Evolutionary conservation across 2,888 invertebrate species (phyloP).

Genomic region (Lasioglossum figueresi): DNA sequence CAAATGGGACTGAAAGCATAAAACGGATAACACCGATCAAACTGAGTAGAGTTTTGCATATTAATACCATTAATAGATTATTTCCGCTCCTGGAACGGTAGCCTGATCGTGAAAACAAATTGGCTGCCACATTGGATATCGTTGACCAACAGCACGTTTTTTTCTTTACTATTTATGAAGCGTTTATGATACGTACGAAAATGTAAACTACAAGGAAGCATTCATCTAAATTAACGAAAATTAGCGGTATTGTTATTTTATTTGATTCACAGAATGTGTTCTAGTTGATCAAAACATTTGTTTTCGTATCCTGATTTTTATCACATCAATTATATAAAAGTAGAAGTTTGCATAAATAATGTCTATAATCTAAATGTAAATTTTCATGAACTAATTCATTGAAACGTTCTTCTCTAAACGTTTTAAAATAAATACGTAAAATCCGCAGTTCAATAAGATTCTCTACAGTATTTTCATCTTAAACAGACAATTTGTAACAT

Average conservation of each 20-base stretch:
- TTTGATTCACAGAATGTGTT: background rate
- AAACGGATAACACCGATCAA: slow-evolving; percentile 3
- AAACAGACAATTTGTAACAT: no score
- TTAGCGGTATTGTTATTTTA: background rate
- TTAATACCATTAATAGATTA: slow-evolving; percentile 23
- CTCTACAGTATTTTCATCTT: no score
- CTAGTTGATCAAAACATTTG: background rate
- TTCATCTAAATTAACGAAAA: background rate
- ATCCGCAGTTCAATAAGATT: no score
- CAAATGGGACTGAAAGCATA: slow-evolving; percentile 9
- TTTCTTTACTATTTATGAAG: background rate
- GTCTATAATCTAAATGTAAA: no score
- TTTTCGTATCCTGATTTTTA: background rate
- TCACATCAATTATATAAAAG: no score
- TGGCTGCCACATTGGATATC: background rate
- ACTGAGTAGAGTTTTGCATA: background rate
- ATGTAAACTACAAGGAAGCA: background rate
- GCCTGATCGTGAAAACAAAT: background rate
- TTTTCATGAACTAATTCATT: background rate
- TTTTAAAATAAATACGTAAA: background rate
- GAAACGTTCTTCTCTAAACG: background rate
- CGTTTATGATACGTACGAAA: background rate
- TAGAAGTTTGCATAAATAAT: no score
- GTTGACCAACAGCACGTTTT: background rate
- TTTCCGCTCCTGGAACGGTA: background rate